phyloP scores from a whole-genome alignment of 2,888 invertebrate genomes.

The Bellardia bayeri region DNA sequence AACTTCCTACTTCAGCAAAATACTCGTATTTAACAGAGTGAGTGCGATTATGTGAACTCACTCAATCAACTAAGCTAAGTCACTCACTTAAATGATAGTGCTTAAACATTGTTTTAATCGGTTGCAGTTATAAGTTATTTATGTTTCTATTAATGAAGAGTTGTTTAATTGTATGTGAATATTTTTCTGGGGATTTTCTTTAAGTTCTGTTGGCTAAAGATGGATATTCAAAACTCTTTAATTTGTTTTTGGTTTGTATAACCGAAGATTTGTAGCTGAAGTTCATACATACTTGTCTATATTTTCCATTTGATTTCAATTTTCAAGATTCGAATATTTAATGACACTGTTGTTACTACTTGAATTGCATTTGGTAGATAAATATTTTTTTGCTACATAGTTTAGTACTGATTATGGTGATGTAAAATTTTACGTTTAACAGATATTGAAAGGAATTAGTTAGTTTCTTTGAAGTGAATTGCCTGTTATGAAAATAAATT shows the following conservation, averaged over 20 bases:
- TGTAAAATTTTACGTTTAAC: neutral
- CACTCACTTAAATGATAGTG: neutral
- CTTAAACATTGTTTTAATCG: neutral
- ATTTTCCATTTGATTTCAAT: too few species aligned
- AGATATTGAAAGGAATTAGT: neutral
- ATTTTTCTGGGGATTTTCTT: too few species aligned
- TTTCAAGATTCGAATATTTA: slow-evolving; percentile 32
- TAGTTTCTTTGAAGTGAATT: neutral
- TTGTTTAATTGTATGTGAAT: neutral
- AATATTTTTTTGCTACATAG: slow-evolving; percentile 11
- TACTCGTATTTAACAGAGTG: neutral
- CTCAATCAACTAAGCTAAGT: neutral
- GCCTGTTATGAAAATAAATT: too few species aligned
- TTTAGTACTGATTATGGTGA: slow-evolving; percentile 21
- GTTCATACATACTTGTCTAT: too few species aligned
- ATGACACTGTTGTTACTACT: neutral
- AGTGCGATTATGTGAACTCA: slow-evolving; percentile 23
- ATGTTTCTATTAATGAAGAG: neutral
- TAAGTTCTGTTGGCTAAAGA: too few species aligned
- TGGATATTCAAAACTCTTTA: too few species aligned
- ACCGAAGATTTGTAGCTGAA: too few species aligned
- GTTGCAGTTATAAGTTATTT: neutral
- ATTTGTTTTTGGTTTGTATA: too few species aligned
- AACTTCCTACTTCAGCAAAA: slow-evolving; percentile 65
- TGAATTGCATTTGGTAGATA: neutral